Evolutionary conservation across 1,140 invertebrate species (phyloP).

Genomic region (Popillia japonica): DNA sequence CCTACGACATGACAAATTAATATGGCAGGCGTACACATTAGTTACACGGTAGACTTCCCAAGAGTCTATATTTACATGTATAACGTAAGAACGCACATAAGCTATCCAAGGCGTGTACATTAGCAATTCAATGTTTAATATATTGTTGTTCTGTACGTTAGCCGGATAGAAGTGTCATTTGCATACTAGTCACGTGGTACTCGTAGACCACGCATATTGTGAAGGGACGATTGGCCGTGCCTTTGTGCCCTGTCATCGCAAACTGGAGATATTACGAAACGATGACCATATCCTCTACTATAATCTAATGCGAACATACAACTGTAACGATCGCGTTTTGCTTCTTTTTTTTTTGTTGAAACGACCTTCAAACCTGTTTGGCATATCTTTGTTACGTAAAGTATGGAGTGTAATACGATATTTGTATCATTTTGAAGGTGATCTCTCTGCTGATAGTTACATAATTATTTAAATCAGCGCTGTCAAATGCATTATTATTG

Average conservation of each 20-base stretch:
- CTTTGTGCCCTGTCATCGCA: constrained; percentile 32
- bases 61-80: constrained; percentile 32
- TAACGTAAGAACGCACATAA: constrained; percentile 22
- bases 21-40: constrained; percentile 14
- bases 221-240: constrained; percentile 17
- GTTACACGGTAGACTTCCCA: constrained; percentile 24
- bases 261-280: constrained; percentile 7
- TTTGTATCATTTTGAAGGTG: not conserved
- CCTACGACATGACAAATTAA: constrained; percentile 26
- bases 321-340: not conserved
- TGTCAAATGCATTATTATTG: not conserved
- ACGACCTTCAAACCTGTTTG: constrained; percentile 4
- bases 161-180: constrained; percentile 34
- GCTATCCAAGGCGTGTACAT: constrained; percentile 27
- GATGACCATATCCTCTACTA: not conserved
- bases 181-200: constrained; percentile 28
- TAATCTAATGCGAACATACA: not conserved
- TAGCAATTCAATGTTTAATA: constrained; percentile 30
- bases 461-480: not conserved
- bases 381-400: not conserved
- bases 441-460: not conserved
- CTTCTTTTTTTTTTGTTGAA: not conserved
- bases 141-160: constrained; percentile 25
- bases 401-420: too few species aligned
- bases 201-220: constrained; percentile 20